Percentiles rank a stretch among this genome's conserved stretches.
Evolutionary conservation across 2,797 vertebrate species (phyloP).

Genomic region (Microctenopoma stevenorrisi): DNA sequence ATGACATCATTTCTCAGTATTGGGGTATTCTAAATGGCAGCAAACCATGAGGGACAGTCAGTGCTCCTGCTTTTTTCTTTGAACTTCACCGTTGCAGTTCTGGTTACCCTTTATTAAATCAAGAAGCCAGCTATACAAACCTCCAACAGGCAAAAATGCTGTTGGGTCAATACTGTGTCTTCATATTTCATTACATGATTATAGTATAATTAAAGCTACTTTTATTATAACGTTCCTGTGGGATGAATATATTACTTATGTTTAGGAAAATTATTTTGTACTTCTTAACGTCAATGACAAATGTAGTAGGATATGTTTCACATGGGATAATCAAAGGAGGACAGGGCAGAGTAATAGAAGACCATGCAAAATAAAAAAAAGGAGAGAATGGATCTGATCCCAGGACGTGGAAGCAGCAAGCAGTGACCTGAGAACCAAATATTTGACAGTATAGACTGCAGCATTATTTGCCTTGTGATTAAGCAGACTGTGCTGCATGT

Average conservation of each 20-base stretch:
- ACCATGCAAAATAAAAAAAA: slow-evolving; percentile 50
- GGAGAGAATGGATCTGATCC: slow-evolving; percentile 26
- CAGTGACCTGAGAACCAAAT: slow-evolving; percentile 44
- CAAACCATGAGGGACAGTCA: slow-evolving; percentile 6
- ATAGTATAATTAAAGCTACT: neutral
- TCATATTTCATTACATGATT: neutral
- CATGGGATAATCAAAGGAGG: neutral
- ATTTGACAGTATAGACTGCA: slow-evolving; percentile 31
- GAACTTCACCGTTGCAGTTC: neutral
- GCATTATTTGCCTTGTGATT: slow-evolving; percentile 55
- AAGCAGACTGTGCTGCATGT: slow-evolving; percentile 48
- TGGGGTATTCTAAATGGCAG: slow-evolving; percentile 5
- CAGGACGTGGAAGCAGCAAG: slow-evolving; percentile 63
- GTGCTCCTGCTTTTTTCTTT: too few species aligned
- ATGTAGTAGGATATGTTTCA: slow-evolving; percentile 4
- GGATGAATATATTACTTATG: neutral
- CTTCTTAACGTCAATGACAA: neutral
- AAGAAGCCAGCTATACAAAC: slow-evolving; percentile 1
- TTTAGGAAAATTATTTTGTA: slow-evolving; percentile 7
- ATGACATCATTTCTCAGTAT: slow-evolving; percentile 10
- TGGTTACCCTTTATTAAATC: neutral
- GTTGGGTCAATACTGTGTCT: neutral
- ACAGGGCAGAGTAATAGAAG: slow-evolving; percentile 12
- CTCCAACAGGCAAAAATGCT: too few species aligned
- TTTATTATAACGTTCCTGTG: neutral